Evolutionary conservation across 2,888 invertebrate species (phyloP), one percentile per base, ranked within the genome.

Genomic region (Cylindroiulus punctatus): DNA sequence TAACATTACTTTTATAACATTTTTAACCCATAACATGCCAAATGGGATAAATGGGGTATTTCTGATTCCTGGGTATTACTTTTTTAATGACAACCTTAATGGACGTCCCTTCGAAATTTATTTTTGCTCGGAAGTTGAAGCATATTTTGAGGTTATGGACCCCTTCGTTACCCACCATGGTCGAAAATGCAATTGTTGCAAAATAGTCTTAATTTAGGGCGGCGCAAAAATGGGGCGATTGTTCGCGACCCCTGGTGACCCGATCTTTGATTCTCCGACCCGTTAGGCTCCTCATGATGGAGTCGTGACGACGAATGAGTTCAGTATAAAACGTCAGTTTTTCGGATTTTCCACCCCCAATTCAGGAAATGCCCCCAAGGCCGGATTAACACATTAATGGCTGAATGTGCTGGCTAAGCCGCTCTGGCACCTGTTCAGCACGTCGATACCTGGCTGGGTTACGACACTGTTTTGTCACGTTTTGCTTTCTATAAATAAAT

Each of bases 281-380:
- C 19, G 17, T n/a, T 4, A n/a, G 52, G n/a, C 17, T 40, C 0
- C n/a, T 52, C n/a, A 0, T 52, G n/a, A n/a, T 1, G n/a, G 52
- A 52, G n/a, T 52, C 52, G 52, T 52, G 52, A 17, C n/a, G 52
- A n/a, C 52, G 52, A 52, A 52, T 52, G 52, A 52, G 52, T 52
- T 52, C n/a, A n/a, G 52, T 52, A n/a, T n/a, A n/a, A 52, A 52
- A 52, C 19, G 52, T n/a, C 19, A 52, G n/a, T 5, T 19, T n/a
- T 52, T n/a, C 47, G 17, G 47, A 47, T 52, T n/a, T 52, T 52
- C 52, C 52, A n/a, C 52, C 52, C 52, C 19, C 52, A n/a, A 17
- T 52, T 52, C 52, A 52, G 52, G 52, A 52, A 52, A 52, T 52
- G n/a, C n/a, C 19, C 0, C n/a, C 52, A 52, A 52, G 52, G 52